A percentile compares a stretch with the other conserved stretches of the same genome.
phyloP scores from a whole-genome alignment of 2,888 invertebrate species.

The Tenthredo distinguenda region DNA sequence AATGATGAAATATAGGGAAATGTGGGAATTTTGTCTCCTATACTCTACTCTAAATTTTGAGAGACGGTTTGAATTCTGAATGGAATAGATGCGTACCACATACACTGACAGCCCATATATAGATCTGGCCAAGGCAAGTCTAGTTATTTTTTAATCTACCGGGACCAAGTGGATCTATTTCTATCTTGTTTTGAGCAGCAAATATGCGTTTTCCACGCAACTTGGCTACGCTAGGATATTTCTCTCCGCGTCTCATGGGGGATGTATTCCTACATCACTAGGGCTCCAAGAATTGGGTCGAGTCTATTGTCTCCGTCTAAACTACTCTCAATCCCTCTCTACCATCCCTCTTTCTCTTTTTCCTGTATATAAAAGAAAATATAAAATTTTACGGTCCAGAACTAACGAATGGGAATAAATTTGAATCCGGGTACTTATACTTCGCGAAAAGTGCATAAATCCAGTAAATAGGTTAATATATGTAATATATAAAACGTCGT shows the following conservation, averaged over 20 bases:
- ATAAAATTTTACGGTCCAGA: background rate
- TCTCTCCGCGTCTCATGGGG: background rate
- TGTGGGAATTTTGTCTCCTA: background rate
- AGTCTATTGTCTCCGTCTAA: background rate
- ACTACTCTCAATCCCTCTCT: background rate
- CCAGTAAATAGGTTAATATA: background rate
- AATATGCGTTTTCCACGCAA: conserved; percentile 24
- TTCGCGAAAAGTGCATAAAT: background rate
- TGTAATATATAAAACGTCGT: background rate
- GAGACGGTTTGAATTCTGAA: background rate
- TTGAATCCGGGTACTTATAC: background rate
- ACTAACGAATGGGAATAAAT: conserved; percentile 3
- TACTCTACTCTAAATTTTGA: background rate
- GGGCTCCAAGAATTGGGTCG: conserved; percentile 3
- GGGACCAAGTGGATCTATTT: conserved; percentile 19
- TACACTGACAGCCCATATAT: background rate
- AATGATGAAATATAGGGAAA: no score
- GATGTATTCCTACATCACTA: conserved; percentile 5
- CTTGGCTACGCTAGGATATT: conserved; percentile 7
- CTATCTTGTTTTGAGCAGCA: conserved; percentile 21
- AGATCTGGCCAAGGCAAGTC: background rate
- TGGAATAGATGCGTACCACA: background rate
- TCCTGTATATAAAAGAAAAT: background rate
- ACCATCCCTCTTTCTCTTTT: background rate
- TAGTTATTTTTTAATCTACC: conserved; percentile 18